Conservation (phyloP, 2,797 vertebrate genomes). For the Trematomus bernacchii region DNA sequence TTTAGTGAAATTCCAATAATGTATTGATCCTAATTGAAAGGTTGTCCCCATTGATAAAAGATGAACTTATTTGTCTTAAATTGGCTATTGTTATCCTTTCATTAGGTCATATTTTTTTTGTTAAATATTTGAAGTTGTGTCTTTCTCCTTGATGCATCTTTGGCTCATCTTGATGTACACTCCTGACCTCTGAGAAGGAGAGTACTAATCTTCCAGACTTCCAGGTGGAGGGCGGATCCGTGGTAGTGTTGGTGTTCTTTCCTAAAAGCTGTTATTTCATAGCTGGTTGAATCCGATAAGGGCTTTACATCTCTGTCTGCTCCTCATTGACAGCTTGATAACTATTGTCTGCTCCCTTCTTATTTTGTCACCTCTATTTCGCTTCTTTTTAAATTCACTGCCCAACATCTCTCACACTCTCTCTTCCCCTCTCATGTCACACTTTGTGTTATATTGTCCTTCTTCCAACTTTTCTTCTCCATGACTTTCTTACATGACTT, state of each 20-base stretch:
- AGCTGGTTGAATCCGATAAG: slow-evolving; percentile 78
- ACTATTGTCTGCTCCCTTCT: slow-evolving; percentile 75
- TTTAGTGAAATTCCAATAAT: neutral
- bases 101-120: neutral
- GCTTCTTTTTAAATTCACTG: slow-evolving; percentile 67
- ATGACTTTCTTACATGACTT: slow-evolving; percentile 60
- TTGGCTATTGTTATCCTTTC: neutral
- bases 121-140: slow-evolving; percentile 14
- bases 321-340: slow-evolving; percentile 79
- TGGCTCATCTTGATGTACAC: slow-evolving; percentile 45
- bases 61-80: neutral
- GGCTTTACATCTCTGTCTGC: slow-evolving; percentile 65
- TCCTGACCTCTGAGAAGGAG: slow-evolving; percentile 69
- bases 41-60: neutral
- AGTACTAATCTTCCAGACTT: slow-evolving; percentile 61
- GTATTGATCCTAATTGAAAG: neutral
- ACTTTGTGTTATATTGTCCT: slow-evolving; percentile 44
- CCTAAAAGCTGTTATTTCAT: slow-evolving; percentile 82
- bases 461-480: slow-evolving; percentile 38
- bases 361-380: slow-evolving; percentile 75
- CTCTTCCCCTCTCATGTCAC: slow-evolving; percentile 38
- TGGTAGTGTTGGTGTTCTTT: slow-evolving; percentile 55
- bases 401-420: slow-evolving; percentile 47
- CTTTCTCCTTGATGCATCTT: slow-evolving; percentile 37
- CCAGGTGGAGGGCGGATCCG: slow-evolving; percentile 48